Evolutionary conservation across 1,140 invertebrate genomes (phyloP), one percentile per base, ranked within the genome.

Genomic region (Ptiloglossa arizonensis): DNA sequence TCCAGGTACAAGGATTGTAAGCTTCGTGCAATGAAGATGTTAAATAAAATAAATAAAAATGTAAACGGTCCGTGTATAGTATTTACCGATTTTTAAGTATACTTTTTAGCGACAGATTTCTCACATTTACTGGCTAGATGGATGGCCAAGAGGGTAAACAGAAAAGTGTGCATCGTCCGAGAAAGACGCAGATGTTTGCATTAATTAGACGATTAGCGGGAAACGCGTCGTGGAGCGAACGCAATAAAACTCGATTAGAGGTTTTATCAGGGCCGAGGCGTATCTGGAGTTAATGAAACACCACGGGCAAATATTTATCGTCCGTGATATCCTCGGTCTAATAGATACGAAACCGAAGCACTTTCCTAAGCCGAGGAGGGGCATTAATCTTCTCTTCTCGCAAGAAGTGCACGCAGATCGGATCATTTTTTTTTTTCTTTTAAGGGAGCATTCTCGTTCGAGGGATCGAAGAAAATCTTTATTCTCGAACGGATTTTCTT

Each of bases 161-260:
- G n/a, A n/a, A n/a, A n/a, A n/a, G n/a, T n/a, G n/a, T n/a, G 41
- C 9, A 11, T 13, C 41, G 41, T 41, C 4, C n/a, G 48, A 69
- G 68, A 44, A 50, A 13, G 13, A 27, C 9, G 9, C 19, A 17
- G 38, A 27, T 66, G 35, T 70, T 67, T 19, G 19, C 38, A 29
- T 13, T 71, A 79, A 84, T 80, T 54, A 72, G n/a, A 32, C 38
- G 32, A 72, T 84, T 62, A 57, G 66, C 74, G 44, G 24, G 54
- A 62, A 50, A 24, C 38, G n/a, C 24, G 29, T 24, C 8, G 27
- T 29, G 35, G 56, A n/a, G 48, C 52, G 62, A 67, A 24, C 22
- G 76, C 75, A 74, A 82, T 86, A 85, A 82, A 85, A 70, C 67
- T 82, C 68, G 79, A 86, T 86, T 82, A 75, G 59, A 48, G n/a